Evolutionary conservation across 2,797 vertebrate genomes (phyloP), one percentile per base, ranked within the genome.

Genomic region (Silurus aristotelis): DNA sequence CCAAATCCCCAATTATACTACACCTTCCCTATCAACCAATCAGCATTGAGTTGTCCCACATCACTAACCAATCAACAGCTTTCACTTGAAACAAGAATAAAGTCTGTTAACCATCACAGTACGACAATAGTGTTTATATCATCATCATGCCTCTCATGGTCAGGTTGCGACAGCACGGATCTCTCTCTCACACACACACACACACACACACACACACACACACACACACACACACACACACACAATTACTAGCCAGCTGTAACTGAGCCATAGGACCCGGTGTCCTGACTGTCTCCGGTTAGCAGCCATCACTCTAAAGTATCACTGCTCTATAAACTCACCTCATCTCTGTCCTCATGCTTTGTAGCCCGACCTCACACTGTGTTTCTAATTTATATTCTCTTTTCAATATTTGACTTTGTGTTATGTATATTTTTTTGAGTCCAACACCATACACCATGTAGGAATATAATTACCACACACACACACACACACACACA

Each of bases 201-300:
- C 64, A 82, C 64, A 56, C 38, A 76, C 78, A 63, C 64, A 84
- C 67, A 82, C 79, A 71, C 82, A 68, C 58, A 61, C 72, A 22
- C 43, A 56, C 38, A 38, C 38, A 38, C 38, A 38, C 55, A 81
- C 78, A 78, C 58, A 84, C 55, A 82, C 78, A 78, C 80, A 70
- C 31, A 58, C 72, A 38, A 10, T 56, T 64, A 82, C 61, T n/a
- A 68, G 55, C 15, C 46, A 19, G n/a, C 71, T 83, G 82, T 80
- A 87, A 85, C 25, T 82, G 56, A 86, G 71, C 73, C 48, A 78
- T 66, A 79, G 61, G 52, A 86, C 67, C n/a, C 25, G 14, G 19
- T 84, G 85, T 88, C 71, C 73, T 78, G 72, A 52, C 46, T 78
- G 77, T 81, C 76, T 88, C 84, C 77, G 56, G 80, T 80, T 38